phyloP scores from a whole-genome alignment of 1,140 invertebrate species.

The Lasaia peninsularis region DNA sequence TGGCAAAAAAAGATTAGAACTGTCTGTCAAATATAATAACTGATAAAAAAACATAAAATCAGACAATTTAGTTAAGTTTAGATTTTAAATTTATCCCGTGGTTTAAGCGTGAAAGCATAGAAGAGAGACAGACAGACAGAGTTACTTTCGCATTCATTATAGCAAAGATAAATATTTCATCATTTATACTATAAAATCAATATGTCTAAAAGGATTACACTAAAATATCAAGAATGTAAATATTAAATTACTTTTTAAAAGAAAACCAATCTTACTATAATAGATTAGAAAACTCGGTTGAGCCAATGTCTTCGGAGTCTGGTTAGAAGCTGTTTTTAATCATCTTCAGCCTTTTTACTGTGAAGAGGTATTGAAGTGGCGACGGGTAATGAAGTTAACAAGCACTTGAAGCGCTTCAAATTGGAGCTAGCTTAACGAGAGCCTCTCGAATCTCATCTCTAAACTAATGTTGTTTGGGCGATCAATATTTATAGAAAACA shows the following conservation, averaged over 20 bases:
- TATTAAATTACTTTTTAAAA: background rate
- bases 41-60: too few species aligned
- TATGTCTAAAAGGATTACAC: too few species aligned
- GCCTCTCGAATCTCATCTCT: background rate
- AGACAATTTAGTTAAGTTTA: too few species aligned
- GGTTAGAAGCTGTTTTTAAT: constrained; percentile 5
- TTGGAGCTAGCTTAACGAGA: constrained; percentile 4
- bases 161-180: too few species aligned
- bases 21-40: too few species aligned
- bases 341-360: constrained; percentile 14
- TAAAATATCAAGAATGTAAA: too few species aligned
- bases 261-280: background rate
- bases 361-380: constrained; percentile 5
- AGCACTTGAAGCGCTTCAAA: background rate
- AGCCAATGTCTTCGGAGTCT: background rate
- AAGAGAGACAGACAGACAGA: too few species aligned
- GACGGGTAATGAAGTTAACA: constrained; percentile 12
- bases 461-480: constrained; percentile 1
- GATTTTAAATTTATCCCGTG: too few species aligned
- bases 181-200: too few species aligned
- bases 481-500: constrained; percentile 8
- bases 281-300: background rate
- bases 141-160: too few species aligned
- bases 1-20: too few species aligned
- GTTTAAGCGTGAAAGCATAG: too few species aligned